A percentile compares a stretch with the other conserved stretches of the same genome.
These are phyloP conservation scores for Probaryconus sp. DNA, from an alignment of 1,140 invertebrate genomes.

Conservation along the genomic window DNA sequence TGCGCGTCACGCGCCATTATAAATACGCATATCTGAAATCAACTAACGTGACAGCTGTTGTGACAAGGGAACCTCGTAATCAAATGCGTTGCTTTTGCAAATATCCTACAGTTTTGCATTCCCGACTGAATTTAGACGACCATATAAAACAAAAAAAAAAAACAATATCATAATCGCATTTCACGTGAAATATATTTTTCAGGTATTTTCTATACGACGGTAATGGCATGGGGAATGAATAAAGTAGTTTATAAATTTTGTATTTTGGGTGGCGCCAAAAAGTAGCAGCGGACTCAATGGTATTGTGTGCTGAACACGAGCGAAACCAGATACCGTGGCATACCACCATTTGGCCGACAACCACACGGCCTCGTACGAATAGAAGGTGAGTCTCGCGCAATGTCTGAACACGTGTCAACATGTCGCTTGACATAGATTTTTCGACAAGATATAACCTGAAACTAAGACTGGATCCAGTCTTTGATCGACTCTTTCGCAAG, in stretches of 20 bases:
- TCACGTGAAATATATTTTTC: too few species aligned
- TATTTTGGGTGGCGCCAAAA: too few species aligned
- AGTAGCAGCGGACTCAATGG: conserved; percentile 24
- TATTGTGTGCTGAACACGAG: conserved; percentile 57
- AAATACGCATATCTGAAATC: conserved; percentile 68
- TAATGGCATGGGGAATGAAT: too few species aligned
- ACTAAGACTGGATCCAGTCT: conserved; percentile 66
- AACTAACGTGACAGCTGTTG: conserved; percentile 66
- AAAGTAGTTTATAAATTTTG: too few species aligned
- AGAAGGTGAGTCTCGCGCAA: conserved; percentile 35
- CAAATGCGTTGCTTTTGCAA: conserved; percentile 53
- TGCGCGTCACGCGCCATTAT: conserved; percentile 38
- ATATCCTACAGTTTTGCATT: conserved; percentile 59
- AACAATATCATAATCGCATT: too few species aligned
- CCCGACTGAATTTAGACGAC: too few species aligned
- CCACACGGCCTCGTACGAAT: conserved; percentile 44
- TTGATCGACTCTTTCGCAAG: conserved; percentile 61
- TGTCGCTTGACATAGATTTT: conserved; percentile 73
- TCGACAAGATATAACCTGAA: conserved; percentile 68
- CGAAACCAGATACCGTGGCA: conserved; percentile 68
- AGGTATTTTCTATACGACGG: too few species aligned
- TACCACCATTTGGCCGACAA: conserved; percentile 43
- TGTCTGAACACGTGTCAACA: conserved; percentile 72
- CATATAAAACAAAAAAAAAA: too few species aligned
- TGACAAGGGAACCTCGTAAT: conserved; percentile 65